Evolutionary conservation across 2,888 invertebrate genomes (phyloP).

Genomic region (Mythimna loreyi): DNA sequence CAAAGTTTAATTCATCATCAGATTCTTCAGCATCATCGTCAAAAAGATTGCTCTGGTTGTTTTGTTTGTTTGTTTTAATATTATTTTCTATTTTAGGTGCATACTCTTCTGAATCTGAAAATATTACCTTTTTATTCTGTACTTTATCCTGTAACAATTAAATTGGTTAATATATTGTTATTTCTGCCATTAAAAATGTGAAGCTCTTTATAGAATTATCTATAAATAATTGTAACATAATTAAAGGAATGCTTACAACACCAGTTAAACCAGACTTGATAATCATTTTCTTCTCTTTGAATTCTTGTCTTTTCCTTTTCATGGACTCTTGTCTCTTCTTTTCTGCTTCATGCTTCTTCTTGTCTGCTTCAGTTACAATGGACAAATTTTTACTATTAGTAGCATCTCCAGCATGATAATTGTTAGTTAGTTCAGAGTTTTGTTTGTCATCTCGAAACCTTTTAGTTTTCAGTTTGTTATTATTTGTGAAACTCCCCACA

Average conservation of each 20-base stretch:
- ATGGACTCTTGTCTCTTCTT: constrained; percentile 93
- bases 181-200: not conserved
- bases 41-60: constrained; percentile 80
- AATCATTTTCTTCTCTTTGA: constrained; percentile 92
- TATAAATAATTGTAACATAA: too few relatives aligned
- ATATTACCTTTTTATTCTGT: constrained; percentile 92
- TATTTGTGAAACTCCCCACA: constrained; percentile 45
- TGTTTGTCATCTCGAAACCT: constrained; percentile 50
- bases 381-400: constrained; percentile 24
- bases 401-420: constrained; percentile 18
- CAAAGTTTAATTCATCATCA: constrained; percentile 90
- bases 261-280: constrained; percentile 92
- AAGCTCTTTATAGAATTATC: too few relatives aligned
- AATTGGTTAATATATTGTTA: not conserved
- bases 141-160: constrained; percentile 84
- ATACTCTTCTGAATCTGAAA: constrained; percentile 88
- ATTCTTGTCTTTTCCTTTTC: constrained; percentile 91
- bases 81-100: constrained; percentile 40
- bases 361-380: constrained; percentile 61
- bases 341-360: constrained; percentile 88
- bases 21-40: constrained; percentile 89
- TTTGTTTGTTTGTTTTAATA: constrained; percentile 43
- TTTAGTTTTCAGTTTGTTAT: constrained; percentile 44
- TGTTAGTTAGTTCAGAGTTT: constrained; percentile 15
- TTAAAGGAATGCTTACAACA: constrained; percentile 89